These are phyloP conservation scores for Acanthosepion lycidas DNA, from an alignment of 2,888 invertebrate species.

Conservation along the genomic window DNA sequence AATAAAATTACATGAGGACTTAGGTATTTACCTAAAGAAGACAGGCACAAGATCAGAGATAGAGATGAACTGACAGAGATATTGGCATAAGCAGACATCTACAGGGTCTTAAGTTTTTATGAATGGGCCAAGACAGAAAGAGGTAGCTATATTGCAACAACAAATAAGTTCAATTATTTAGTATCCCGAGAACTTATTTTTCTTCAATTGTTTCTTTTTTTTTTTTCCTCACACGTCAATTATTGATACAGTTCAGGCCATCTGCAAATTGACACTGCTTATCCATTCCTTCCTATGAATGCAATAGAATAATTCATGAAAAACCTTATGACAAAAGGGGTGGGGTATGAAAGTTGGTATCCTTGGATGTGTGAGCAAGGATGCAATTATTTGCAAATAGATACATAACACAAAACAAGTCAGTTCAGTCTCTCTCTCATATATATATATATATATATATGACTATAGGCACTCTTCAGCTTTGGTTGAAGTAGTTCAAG, in stretches of 20 bases:
- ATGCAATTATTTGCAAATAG: conserved; percentile 2
- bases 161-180: conserved; percentile 33
- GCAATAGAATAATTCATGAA: neutral
- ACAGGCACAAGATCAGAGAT: too few relatives aligned
- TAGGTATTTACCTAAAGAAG: too few relatives aligned
- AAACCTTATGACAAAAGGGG: neutral
- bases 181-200: neutral
- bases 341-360: neutral
- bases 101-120: neutral
- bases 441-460: neutral
- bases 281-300: neutral
- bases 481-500: neutral
- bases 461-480: neutral
- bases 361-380: neutral
- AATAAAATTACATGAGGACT: too few relatives aligned
- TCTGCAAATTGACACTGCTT: neutral
- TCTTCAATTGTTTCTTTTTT: neutral
- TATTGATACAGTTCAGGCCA: conserved; percentile 11
- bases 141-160: neutral
- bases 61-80: too few relatives aligned
- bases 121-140: neutral
- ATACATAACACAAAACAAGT: neutral
- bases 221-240: neutral
- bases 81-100: too few relatives aligned
- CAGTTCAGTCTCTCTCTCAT: neutral